Evolutionary conservation across 2,113 vertebrate genomes (phyloP).

Genomic region (Lophochroa leadbeateri): DNA sequence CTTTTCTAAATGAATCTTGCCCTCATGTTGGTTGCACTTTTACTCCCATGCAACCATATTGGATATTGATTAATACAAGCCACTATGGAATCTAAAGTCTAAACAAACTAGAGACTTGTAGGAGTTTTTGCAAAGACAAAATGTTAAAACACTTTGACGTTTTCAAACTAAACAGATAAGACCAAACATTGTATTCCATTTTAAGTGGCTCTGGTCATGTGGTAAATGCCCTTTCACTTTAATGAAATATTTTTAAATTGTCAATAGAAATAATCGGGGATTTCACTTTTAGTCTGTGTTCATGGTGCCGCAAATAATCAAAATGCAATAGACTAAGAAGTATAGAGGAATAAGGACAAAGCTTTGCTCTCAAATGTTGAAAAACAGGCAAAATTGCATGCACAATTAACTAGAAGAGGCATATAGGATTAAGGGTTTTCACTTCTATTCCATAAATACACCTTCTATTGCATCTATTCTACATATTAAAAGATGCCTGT

Average conservation of each 20-base stretch:
- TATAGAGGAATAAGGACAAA: background rate
- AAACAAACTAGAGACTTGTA: background rate
- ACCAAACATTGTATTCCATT: background rate
- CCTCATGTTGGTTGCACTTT: background rate
- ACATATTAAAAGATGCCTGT: background rate
- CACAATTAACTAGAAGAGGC: background rate
- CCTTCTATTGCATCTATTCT: background rate
- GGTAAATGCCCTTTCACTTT: background rate
- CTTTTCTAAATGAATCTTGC: constrained; percentile 9
- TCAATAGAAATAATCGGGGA: background rate
- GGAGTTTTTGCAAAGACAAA: background rate
- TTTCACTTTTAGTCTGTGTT: constrained; percentile 19
- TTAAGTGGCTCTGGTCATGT: background rate
- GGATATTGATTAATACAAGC: constrained; percentile 27
- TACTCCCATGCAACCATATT: background rate
- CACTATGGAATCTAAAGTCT: background rate
- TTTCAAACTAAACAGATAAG: background rate
- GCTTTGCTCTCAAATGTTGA: background rate
- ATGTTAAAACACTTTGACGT: background rate
- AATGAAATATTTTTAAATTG: background rate
- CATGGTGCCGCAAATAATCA: background rate
- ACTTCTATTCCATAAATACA: background rate
- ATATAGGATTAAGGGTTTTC: background rate
- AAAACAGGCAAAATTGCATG: background rate
- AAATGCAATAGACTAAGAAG: background rate